phyloP scores from a whole-genome alignment of 2,888 invertebrate genomes.

The Criorhina ranunculi region DNA sequence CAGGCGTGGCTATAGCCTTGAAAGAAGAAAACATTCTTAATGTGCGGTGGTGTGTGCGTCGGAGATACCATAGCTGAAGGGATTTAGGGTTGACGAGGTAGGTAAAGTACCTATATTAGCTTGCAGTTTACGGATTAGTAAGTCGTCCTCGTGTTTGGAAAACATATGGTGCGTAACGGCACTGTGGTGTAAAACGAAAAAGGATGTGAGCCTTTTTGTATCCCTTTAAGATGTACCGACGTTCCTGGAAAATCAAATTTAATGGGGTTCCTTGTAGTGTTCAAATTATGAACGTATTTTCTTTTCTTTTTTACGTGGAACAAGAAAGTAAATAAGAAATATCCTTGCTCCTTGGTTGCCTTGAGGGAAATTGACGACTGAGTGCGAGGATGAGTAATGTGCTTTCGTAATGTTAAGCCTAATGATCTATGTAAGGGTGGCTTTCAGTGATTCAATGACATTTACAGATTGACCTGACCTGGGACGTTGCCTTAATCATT shows the following conservation, averaged over 20 bases:
- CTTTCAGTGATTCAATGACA: too few species aligned
- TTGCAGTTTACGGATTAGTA: slow-evolving; percentile 28
- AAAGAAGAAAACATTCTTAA: slow-evolving; percentile 33
- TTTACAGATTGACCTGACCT: too few species aligned
- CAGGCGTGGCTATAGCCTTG: slow-evolving; percentile 14
- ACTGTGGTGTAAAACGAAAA: not conserved
- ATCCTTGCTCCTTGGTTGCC: too few species aligned
- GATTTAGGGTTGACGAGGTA: not conserved
- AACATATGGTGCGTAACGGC: not conserved
- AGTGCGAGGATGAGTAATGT: too few species aligned
- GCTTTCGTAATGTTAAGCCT: too few species aligned
- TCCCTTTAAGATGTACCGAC: not conserved
- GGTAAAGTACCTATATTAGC: slow-evolving; percentile 3
- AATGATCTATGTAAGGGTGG: too few species aligned
- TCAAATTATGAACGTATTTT: not conserved
- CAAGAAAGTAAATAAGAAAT: too few species aligned
- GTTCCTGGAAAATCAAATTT: not conserved
- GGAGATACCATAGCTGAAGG: not conserved
- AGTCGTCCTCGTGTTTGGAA: not conserved
- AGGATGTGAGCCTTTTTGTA: not conserved
- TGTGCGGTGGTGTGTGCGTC: not conserved
- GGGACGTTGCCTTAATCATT: too few species aligned
- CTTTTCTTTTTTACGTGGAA: not conserved
- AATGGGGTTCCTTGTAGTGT: not conserved
- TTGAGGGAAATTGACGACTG: too few species aligned